Percentiles rank a stretch among this genome's conserved stretches.
These are phyloP conservation scores for Pedetes capensis DNA, from an alignment of 2,113 vertebrate species.

Conservation along the genomic window DNA sequence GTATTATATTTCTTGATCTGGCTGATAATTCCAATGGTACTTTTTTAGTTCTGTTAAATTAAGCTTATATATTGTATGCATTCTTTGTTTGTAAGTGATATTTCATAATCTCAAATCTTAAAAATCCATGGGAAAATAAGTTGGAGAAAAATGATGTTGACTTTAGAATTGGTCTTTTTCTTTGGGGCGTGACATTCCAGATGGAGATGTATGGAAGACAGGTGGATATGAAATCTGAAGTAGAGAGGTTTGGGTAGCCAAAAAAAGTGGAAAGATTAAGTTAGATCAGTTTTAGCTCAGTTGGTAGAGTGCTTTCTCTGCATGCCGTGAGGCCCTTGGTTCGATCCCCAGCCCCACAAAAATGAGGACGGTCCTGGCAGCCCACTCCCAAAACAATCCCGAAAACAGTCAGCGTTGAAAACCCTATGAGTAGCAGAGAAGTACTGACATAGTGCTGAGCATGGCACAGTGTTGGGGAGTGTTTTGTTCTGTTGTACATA, in stretches of 20 bases:
- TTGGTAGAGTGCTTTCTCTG: too few relatives aligned
- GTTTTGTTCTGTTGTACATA: too few relatives aligned
- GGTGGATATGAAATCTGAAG: neutral
- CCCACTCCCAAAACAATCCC: too few relatives aligned
- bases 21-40: neutral
- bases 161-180: neutral
- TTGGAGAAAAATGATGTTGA: neutral
- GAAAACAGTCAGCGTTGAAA: too few relatives aligned
- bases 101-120: slow-evolving; percentile 15
- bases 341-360: too few relatives aligned
- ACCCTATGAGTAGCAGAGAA: too few relatives aligned
- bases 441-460: too few relatives aligned
- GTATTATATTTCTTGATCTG: neutral
- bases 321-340: too few relatives aligned
- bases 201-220: neutral
- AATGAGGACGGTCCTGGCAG: too few relatives aligned
- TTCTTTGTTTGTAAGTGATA: neutral
- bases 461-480: too few relatives aligned
- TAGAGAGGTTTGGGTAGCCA: neutral
- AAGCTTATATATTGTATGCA: neutral
- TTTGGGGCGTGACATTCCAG: neutral
- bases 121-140: neutral
- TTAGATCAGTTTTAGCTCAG: too few relatives aligned
- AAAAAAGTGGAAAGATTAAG: neutral
- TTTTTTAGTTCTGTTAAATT: slow-evolving; percentile 18